phyloP scores from a whole-genome alignment of 2,888 invertebrate genomes.

The Ophioninae sp. region DNA sequence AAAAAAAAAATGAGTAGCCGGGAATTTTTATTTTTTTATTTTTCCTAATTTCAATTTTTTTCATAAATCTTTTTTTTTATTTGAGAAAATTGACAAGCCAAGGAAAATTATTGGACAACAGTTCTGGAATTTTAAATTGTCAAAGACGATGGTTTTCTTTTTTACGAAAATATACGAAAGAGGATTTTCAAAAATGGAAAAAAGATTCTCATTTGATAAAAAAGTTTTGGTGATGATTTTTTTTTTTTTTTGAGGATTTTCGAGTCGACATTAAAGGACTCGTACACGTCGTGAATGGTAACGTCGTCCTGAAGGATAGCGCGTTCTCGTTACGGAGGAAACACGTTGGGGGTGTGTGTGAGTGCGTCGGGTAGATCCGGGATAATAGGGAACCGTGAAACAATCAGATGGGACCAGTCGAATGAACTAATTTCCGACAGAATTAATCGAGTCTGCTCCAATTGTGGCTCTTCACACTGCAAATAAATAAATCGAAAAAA shows the following conservation, averaged over 20 bases:
- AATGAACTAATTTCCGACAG: slow-evolving; percentile 36
- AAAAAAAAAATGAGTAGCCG: too few relatives aligned
- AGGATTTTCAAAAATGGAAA: too few relatives aligned
- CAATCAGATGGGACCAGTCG: slow-evolving; percentile 36
- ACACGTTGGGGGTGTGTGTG: slow-evolving; percentile 19
- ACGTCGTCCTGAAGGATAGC: slow-evolving; percentile 12
- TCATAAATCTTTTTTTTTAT: too few relatives aligned
- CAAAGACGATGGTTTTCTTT: too few relatives aligned
- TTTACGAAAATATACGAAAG: too few relatives aligned
- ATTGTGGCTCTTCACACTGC: background rate
- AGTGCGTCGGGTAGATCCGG: slow-evolving; percentile 4
- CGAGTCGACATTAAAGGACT: background rate
- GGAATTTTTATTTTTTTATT: too few relatives aligned
- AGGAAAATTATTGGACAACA: too few relatives aligned
- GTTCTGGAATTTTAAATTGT: too few relatives aligned
- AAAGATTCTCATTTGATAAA: too few relatives aligned
- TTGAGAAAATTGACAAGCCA: too few relatives aligned
- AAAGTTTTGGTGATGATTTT: too few relatives aligned
- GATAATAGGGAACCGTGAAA: slow-evolving; percentile 30
- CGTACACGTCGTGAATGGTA: background rate
- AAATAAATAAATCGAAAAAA: slow-evolving; percentile 9
- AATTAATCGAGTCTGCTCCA: slow-evolving; percentile 16
- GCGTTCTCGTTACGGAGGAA: slow-evolving; percentile 36
- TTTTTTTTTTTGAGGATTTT: background rate
- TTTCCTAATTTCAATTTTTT: too few relatives aligned